phyloP scores from a whole-genome alignment of 2,797 vertebrate genomes.

The Malurus splendens region DNA sequence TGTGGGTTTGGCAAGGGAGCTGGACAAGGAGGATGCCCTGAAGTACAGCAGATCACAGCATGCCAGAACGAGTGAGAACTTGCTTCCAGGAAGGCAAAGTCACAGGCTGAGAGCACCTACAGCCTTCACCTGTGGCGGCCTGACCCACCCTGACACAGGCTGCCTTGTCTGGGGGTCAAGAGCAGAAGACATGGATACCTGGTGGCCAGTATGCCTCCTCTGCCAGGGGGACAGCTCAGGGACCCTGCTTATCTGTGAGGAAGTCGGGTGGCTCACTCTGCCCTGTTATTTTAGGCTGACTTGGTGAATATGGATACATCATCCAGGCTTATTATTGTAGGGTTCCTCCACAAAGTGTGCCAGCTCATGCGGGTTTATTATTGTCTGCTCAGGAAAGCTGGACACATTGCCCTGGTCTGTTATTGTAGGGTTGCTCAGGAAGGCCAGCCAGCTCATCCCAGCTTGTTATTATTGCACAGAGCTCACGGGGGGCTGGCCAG shows the following conservation, averaged over 20 bases:
- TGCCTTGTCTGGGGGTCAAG: not conserved
- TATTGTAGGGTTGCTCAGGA: slow-evolving; percentile 49
- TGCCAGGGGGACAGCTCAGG: not conserved
- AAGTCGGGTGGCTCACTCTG: not conserved
- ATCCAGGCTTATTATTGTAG: slow-evolving; percentile 21
- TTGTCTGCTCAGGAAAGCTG: slow-evolving; percentile 53
- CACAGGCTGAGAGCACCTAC: not conserved
- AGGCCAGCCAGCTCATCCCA: slow-evolving; percentile 30
- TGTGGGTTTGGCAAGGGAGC: not conserved
- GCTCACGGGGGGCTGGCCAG: slow-evolving; percentile 13
- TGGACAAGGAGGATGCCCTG: not conserved
- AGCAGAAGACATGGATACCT: not conserved
- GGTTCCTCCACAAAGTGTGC: not conserved
- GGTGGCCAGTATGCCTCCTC: not conserved
- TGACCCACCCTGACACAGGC: not conserved
- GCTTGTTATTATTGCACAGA: slow-evolving; percentile 30
- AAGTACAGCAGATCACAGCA: not conserved
- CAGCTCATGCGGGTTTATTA: slow-evolving; percentile 55
- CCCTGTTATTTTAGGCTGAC: not conserved
- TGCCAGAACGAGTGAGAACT: not conserved
- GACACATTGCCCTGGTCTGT: slow-evolving; percentile 13
- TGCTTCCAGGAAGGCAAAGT: not conserved
- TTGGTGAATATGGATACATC: not conserved
- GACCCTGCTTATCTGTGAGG: not conserved
- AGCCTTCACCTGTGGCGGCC: not conserved